Evolutionary conservation across 1,140 invertebrate genomes (phyloP).

Genomic region (Heterodera carotae): DNA sequence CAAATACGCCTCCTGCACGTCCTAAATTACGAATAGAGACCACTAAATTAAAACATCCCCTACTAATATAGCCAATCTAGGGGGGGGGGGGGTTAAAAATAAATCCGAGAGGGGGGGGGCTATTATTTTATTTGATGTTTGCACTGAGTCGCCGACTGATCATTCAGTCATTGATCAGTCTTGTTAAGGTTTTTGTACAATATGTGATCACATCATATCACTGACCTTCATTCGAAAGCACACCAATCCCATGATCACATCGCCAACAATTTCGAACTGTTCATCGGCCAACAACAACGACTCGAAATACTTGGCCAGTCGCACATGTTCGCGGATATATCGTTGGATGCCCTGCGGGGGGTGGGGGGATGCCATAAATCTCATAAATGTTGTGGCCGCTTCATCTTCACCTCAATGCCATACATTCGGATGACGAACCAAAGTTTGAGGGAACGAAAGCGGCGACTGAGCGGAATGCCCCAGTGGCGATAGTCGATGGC

Average conservation of each 20-base stretch:
- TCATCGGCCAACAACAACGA: conserved; percentile 78
- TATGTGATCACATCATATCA: not conserved
- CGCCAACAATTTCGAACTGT: conserved; percentile 89
- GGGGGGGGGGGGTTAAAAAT: too few species aligned
- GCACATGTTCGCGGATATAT: conserved; percentile 86
- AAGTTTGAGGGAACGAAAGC: conserved; percentile 89
- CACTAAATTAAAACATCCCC: too few species aligned
- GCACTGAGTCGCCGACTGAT: too few species aligned
- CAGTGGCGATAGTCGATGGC: conserved; percentile 96
- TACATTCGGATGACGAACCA: conserved; percentile 95
- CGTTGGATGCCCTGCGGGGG: conserved; percentile 75
- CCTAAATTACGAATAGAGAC: too few species aligned
- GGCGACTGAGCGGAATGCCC: conserved; percentile 90
- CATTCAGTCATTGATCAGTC: too few species aligned
- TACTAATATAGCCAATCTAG: too few species aligned
- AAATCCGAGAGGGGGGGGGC: too few species aligned
- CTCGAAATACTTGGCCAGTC: conserved; percentile 91
- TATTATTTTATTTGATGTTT: too few species aligned
- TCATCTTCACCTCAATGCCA: conserved; percentile 74
- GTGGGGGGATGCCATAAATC: too few species aligned
- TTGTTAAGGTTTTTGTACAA: too few species aligned
- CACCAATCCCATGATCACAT: conserved; percentile 89
- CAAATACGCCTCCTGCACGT: too few species aligned
- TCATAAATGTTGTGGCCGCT: not conserved
- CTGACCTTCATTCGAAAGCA: conserved; percentile 77